A percentile compares a stretch with the other conserved stretches of the same genome.
Conservation (phyloP, 2,797 vertebrate species). For the Muscicapa striata region DNA sequence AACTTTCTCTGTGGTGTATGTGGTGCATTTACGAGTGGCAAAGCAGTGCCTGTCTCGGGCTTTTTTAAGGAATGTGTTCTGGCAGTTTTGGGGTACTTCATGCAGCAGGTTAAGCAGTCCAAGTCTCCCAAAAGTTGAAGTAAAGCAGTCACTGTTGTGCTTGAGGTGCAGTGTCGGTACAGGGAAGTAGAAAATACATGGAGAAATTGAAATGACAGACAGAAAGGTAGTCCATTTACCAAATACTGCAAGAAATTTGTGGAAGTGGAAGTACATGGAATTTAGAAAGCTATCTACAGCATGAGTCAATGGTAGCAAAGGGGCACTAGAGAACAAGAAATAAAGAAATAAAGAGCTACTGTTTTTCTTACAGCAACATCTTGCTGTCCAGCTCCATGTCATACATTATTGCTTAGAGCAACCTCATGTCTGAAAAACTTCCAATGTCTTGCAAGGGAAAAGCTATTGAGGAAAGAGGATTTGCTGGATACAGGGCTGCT, state of each 20-base stretch:
- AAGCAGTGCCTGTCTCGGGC: neutral
- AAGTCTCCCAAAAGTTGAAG: neutral
- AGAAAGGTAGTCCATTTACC: neutral
- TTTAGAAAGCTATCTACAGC: neutral
- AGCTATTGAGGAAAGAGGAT: neutral
- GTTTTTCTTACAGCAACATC: neutral
- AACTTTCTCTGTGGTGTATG: neutral
- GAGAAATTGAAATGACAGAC: neutral
- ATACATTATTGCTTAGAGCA: neutral
- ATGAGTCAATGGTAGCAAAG: neutral
- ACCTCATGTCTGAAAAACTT: neutral
- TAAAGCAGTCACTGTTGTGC: neutral
- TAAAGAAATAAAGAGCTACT: neutral
- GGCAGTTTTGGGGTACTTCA: neutral
- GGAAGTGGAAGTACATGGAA: neutral
- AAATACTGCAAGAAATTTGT: neutral
- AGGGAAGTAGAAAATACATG: neutral
- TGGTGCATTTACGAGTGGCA: neutral
- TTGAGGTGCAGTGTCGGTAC: neutral
- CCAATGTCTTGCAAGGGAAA: neutral
- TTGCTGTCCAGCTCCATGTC: neutral
- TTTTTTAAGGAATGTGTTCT: neutral
- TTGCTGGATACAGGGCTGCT: neutral
- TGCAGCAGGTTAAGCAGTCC: neutral
- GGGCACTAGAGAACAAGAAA: neutral